Conservation (phyloP, 2,888 invertebrate genomes). For the Trachelus stipa region DNA sequence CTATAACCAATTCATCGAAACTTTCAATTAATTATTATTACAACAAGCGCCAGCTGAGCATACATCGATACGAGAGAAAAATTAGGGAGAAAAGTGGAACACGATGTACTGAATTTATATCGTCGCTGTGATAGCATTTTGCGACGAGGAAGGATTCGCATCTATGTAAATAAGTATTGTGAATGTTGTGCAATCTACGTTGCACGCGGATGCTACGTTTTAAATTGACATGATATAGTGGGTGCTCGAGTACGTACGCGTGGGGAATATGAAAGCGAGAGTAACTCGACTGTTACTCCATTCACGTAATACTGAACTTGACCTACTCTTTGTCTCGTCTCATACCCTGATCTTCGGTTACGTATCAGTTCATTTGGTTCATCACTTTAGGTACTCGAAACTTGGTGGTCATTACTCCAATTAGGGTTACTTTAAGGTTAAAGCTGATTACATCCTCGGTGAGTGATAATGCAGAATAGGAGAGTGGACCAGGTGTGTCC, state of each 20-base stretch:
- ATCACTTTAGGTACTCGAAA: not conserved
- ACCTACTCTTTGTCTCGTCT: constrained; percentile 48
- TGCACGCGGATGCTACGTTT: not conserved
- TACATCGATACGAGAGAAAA: not conserved
- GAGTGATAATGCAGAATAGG: not conserved
- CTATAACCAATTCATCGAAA: not conserved
- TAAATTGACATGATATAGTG: not conserved
- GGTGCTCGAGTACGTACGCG: constrained; percentile 16
- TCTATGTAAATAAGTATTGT: constrained; percentile 3
- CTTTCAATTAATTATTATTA: not conserved
- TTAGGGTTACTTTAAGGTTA: not conserved
- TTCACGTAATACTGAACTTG: constrained; percentile 51
- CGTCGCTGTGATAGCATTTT: not conserved
- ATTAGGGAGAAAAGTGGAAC: constrained; percentile 11
- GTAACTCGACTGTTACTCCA: constrained; percentile 40
- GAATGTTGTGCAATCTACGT: not conserved
- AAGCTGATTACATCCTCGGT: not conserved
- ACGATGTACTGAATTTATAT: constrained; percentile 8
- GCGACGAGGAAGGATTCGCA: constrained; percentile 19
- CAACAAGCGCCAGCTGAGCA: not conserved
- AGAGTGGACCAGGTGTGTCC: too few relatives aligned
- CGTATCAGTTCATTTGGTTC: not conserved
- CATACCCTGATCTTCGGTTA: not conserved
- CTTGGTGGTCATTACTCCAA: not conserved
- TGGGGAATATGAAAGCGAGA: constrained; percentile 44